Percentiles rank a stretch among this genome's conserved stretches.
These are phyloP conservation scores for Poeciliopsis presidionis DNA, from an alignment of 2,797 vertebrate genomes.

Conservation along the genomic window DNA sequence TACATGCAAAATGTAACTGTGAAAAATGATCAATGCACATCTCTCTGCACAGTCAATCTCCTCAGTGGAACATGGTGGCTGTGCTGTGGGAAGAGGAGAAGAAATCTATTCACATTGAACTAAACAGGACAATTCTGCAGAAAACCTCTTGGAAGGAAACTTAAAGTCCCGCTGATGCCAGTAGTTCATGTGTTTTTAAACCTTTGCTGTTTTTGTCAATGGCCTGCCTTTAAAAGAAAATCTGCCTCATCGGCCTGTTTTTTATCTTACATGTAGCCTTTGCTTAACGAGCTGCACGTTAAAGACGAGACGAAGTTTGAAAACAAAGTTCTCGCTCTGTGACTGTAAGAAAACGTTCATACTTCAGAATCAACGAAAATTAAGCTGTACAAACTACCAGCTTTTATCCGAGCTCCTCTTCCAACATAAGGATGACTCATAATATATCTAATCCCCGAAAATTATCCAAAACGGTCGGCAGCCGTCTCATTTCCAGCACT, in stretches of 20 bases:
- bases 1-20: background rate
- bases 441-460: slow-evolving; percentile 70
- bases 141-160: background rate
- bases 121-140: background rate
- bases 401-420: slow-evolving; percentile 50
- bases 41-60: background rate
- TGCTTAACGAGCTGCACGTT: slow-evolving; percentile 40
- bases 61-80: background rate
- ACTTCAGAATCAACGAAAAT: slow-evolving; percentile 69
- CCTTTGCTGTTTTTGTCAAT: slow-evolving; percentile 41
- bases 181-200: slow-evolving; percentile 42
- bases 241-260: slow-evolving; percentile 45
- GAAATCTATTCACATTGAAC: background rate
- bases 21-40: background rate
- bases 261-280: slow-evolving; percentile 49
- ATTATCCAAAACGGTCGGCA: slow-evolving; percentile 70
- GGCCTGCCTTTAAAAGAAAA: slow-evolving; percentile 44
- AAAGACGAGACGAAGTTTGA: slow-evolving; percentile 51
- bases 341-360: slow-evolving; percentile 38
- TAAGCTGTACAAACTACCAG: slow-evolving; percentile 54
- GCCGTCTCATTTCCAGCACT: slow-evolving; percentile 68
- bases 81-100: background rate
- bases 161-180: slow-evolving; percentile 57
- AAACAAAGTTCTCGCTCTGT: slow-evolving; percentile 47
- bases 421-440: slow-evolving; percentile 70